Evolutionary conservation across 2,113 vertebrate species (phyloP).

Genomic region (Tragulus kanchil): DNA sequence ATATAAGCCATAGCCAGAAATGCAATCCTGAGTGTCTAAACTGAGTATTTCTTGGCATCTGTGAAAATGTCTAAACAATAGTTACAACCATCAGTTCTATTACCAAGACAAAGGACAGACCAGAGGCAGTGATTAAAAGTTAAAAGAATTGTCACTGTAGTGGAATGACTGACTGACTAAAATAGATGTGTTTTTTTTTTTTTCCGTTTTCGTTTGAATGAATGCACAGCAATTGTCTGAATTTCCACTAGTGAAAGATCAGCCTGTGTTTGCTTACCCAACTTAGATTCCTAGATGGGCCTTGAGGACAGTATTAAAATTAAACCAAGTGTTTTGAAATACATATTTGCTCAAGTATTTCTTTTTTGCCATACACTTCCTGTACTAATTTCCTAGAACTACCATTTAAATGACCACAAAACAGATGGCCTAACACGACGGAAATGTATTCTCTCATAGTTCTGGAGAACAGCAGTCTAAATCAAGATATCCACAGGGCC

Average conservation of each 20-base stretch:
- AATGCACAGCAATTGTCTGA: background rate
- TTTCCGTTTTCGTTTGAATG: background rate
- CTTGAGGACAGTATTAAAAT: background rate
- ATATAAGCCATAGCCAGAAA: background rate
- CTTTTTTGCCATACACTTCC: background rate
- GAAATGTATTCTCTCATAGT: background rate
- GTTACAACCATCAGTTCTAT: background rate
- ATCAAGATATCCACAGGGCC: background rate
- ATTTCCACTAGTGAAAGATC: background rate
- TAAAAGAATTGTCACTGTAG: background rate
- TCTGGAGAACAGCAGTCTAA: background rate
- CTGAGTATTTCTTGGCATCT: background rate
- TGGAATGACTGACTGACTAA: background rate
- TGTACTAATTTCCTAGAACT: background rate
- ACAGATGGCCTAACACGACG: background rate
- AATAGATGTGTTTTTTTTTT: background rate
- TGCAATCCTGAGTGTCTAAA: background rate
- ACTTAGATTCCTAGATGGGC: background rate
- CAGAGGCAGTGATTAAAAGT: background rate
- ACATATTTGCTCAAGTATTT: background rate
- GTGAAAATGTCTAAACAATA: background rate
- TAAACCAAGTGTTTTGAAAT: conserved; percentile 19
- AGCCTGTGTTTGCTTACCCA: background rate
- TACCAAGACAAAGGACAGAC: background rate
- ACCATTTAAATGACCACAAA: background rate